Evolutionary conservation across 2,888 invertebrate species (phyloP), one percentile per base, ranked within the genome.

Genomic region (Epinotia nisella): DNA sequence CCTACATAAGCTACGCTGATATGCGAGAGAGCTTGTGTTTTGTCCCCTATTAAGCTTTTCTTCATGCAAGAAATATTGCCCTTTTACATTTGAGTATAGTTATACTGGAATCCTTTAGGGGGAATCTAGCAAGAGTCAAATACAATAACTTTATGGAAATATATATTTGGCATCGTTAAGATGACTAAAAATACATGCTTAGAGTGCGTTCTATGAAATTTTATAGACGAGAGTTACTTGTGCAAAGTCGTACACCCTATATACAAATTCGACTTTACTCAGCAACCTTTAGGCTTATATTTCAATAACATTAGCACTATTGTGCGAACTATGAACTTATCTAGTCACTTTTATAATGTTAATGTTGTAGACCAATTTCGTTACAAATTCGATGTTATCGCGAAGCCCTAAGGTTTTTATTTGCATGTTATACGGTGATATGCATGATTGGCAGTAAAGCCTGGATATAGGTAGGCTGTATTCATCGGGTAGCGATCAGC

Each of bases 401-500:
- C n/a, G n/a, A 49, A 49, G 0, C 1, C 1, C 5, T 49, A 49
- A 49, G 49, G 49, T 7, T n/a, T 15, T n/a, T 13, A 49, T 49
- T 49, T 5, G 49, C 49, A n/a, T n/a, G 49, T n/a, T n/a, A n/a
- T n/a, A n/a, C 1, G 15, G 15, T 10, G 4, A 29, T 7, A 4
- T 29, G 15, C 24, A 58, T 58, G 56, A n/a, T 29, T 13, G 5
- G 24, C 15, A 17, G 19, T 19, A 11, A 17, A 59, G 11, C 59
- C 35, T 59, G 3, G 35, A 45, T 45, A 21, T 61, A 4, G 61
- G 61, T 29, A 62, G 29, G 24, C 49, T n/a, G 24, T 53, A 17
- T 51, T 64, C 29, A 51, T n/a, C 51, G 64, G 45, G 51, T 53
- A 64, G 29, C 49, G 49, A n/a, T n/a, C n/a, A n/a, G n/a, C n/a